phyloP scores from a whole-genome alignment of 2,797 vertebrate genomes.

The Eleutherodactylus coqui region DNA sequence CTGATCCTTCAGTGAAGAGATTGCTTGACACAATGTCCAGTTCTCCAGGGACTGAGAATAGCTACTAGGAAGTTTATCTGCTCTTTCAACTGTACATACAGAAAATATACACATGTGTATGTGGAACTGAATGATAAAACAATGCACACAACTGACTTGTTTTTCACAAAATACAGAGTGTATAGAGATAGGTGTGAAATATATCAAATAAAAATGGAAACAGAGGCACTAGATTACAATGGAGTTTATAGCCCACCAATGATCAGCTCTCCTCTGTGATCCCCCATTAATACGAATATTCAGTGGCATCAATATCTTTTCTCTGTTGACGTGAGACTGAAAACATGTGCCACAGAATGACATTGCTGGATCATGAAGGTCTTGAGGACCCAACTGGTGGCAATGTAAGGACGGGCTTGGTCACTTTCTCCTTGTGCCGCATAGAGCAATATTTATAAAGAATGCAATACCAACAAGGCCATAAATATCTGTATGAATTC shows the following conservation, averaged over 20 bases:
- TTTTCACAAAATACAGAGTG: background rate
- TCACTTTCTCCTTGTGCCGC: too few species aligned
- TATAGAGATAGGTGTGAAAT: background rate
- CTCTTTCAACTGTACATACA: constrained; percentile 77
- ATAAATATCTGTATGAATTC: too few species aligned
- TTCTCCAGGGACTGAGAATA: constrained; percentile 81
- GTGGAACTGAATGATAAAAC: background rate
- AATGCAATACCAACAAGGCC: too few species aligned
- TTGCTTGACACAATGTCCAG: constrained; percentile 90
- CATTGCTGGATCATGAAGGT: too few species aligned
- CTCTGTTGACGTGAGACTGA: background rate
- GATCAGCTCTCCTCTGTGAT: too few species aligned
- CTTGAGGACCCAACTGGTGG: too few species aligned
- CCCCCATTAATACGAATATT: too few species aligned
- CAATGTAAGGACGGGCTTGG: too few species aligned
- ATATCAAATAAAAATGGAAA: background rate
- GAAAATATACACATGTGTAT: constrained; percentile 35
- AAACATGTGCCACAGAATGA: too few species aligned
- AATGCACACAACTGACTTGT: too few species aligned
- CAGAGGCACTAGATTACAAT: background rate
- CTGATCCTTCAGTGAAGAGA: constrained; percentile 83
- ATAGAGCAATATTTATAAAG: too few species aligned
- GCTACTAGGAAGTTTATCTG: constrained; percentile 75
- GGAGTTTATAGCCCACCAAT: background rate
- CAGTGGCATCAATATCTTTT: background rate